Percentiles rank a stretch among this genome's conserved stretches.
phyloP scores from a whole-genome alignment of 2,888 invertebrate genomes.

The Mythimna impura region DNA sequence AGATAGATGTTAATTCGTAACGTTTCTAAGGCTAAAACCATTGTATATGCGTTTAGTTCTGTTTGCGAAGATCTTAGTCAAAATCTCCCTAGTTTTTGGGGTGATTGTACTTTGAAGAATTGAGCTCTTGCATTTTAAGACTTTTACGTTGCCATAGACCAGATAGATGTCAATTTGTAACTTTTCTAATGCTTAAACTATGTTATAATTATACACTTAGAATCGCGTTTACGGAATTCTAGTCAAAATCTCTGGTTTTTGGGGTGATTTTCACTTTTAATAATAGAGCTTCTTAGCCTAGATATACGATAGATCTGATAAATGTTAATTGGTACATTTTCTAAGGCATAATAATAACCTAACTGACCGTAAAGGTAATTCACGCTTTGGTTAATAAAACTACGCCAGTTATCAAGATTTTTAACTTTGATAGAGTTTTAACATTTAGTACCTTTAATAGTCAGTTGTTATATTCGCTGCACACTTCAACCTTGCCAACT shows the following conservation, averaged over 20 bases:
- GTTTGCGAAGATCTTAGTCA: background rate
- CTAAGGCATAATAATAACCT: background rate
- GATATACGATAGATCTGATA: background rate
- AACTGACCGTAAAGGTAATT: background rate
- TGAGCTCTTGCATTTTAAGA: background rate
- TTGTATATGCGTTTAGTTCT: too few species aligned
- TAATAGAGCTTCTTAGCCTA: background rate
- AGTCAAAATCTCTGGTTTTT: background rate
- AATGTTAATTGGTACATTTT: background rate
- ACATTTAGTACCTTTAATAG: conserved; percentile 30
- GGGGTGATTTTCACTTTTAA: background rate
- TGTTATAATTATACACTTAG: background rate
- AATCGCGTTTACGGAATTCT: background rate
- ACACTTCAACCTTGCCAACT: conserved; percentile 49
- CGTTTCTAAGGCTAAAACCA: too few species aligned
- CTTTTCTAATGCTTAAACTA: background rate
- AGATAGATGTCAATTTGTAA: background rate
- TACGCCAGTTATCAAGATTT: conserved; percentile 6
- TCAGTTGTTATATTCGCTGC: conserved; percentile 33
- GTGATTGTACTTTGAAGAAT: background rate
- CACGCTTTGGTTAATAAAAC: background rate
- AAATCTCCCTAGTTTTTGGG: background rate
- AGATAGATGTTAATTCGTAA: too few species aligned
- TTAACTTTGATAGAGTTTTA: background rate
- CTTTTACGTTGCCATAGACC: background rate